Base-by-base conservation (phyloP, 2,113 vertebrate genomes). In the Nothocercus nigrocapillus region DNA sequence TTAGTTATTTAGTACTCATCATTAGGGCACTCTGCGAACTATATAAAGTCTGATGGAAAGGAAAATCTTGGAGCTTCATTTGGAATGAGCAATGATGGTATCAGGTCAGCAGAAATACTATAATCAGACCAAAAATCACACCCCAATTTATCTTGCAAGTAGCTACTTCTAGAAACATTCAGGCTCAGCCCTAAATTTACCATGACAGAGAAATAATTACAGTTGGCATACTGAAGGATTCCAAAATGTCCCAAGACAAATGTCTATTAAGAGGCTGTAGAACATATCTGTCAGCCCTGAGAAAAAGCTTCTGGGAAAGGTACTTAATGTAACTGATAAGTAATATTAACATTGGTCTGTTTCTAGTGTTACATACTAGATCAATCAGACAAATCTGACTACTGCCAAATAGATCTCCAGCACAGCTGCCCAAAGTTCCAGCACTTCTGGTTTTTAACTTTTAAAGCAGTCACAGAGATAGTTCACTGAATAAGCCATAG, bases 171-270 rank as follows among this genome's bases (percentile, higher is more conserved):
- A 62, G 49, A 94, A 91, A 66, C 61, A 12, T 74, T 74, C 69
- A 84, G 77, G 49, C 4, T 89, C 38, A 89, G 77, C 8, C 22
- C 61, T 84, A 53, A 64, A 84, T 73, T 86, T 81, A 87, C 45
- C n/a, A 38, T 20, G 38, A 93, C 77, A 87, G 81, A 81, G 91
- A 74, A 89, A 56, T 64, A 85, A 56, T 90, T 77, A 80, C 47
- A 73, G 32, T n/a, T 86, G 54, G 38, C 38, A 73, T 19, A 77
- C 10, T 69, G 68, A 84, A 83, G 69, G 28, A 28, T 93, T 94
- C 21, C 38, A 72, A 49, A 91, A 92, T 13, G 34, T 74, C 73
- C 54, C 13, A 61, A 10, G 14, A 54, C 36, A 72, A 73, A 73
- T 28, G 34, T 40, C 38, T 69, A 86, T 40, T 79, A 89, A 32